These are phyloP conservation scores for Xanthia togata DNA, from an alignment of 2,888 invertebrate species.

Conservation along the genomic window DNA sequence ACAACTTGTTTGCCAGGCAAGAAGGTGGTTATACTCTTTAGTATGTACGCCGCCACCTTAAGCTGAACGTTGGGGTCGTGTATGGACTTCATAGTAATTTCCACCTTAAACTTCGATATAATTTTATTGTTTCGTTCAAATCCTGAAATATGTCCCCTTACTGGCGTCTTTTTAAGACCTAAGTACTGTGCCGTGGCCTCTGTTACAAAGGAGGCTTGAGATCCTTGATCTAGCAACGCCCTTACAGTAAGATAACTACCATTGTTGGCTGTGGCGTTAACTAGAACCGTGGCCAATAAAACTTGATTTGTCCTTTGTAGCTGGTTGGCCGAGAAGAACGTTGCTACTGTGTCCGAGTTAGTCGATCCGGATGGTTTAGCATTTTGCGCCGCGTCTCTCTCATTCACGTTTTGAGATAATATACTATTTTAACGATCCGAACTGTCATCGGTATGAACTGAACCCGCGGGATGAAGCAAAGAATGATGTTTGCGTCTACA, in stretches of 20 bases:
- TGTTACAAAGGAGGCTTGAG: not conserved
- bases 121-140: not conserved
- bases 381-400: not conserved
- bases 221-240: not conserved
- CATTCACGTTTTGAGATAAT: not conserved
- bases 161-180: not conserved
- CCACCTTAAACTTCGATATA: not conserved
- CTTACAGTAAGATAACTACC: too few relatives aligned
- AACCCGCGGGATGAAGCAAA: not conserved
- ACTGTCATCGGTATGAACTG: not conserved
- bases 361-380: not conserved
- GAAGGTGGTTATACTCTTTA: not conserved
- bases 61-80: not conserved
- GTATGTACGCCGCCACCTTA: not conserved
- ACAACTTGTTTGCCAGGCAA: not conserved
- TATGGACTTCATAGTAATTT: not conserved
- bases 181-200: not conserved
- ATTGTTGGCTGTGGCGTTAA: too few relatives aligned
- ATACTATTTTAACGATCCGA: not conserved
- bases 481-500: slow-evolving; percentile 13
- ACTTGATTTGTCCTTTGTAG: too few relatives aligned
- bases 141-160: not conserved
- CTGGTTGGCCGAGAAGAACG: not conserved
- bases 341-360: not conserved
- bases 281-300: too few relatives aligned